A percentile compares a stretch with the other conserved stretches of the same genome.
phyloP scores from a whole-genome alignment of 2,888 invertebrate genomes.

The Stenchaetothrips biformis region DNA sequence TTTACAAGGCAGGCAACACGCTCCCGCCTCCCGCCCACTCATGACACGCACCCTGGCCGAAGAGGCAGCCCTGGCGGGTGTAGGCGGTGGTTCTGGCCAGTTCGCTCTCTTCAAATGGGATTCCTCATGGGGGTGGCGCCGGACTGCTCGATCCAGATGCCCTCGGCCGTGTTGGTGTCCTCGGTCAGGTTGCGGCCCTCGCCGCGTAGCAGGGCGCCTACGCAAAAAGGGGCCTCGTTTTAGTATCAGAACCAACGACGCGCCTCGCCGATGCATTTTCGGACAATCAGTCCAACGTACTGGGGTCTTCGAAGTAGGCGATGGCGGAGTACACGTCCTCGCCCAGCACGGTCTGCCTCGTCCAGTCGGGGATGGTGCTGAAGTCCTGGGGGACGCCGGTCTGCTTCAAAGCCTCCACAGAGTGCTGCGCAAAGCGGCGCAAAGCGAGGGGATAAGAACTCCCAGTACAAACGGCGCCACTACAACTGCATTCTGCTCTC shows the following conservation, averaged over 20 bases:
- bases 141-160: conserved; percentile 6
- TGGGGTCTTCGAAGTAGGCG: conserved; percentile 14
- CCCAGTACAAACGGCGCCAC: not conserved
- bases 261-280: not conserved
- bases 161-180: conserved; percentile 16
- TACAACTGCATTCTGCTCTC: not conserved
- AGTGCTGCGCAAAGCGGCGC: too few species aligned
- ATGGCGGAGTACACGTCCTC: conserved; percentile 20
- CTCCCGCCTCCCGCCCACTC: too few species aligned
- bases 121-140: not conserved
- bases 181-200: not conserved
- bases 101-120: not conserved
- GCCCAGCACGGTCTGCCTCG: conserved; percentile 3
- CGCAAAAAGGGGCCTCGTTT: not conserved
- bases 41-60: not conserved
- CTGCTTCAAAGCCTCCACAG: not conserved
- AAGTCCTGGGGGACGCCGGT: conserved; percentile 6
- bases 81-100: not conserved
- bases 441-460: not conserved
- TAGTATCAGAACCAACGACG: not conserved
- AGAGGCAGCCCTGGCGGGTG: conserved; percentile 16
- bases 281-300: not conserved
- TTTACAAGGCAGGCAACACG: not conserved
- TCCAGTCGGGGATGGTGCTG: conserved; percentile 16
- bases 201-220: not conserved